Base-by-base conservation (phyloP, 2,797 vertebrate genomes). In the Monodelphis domestica region DNA sequence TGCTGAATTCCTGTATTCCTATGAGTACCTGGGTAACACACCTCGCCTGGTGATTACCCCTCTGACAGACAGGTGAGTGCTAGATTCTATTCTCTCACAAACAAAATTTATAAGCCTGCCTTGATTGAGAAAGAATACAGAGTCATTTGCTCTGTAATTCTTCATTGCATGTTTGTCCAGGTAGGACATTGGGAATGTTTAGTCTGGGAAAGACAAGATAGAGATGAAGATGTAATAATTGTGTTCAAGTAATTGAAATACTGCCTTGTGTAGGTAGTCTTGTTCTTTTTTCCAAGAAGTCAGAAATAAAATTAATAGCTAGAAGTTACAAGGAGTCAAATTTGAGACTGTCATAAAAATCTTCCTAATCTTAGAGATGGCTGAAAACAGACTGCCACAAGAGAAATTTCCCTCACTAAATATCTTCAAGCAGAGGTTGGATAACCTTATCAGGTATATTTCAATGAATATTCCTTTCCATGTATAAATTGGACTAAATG, bases 21-120 rank as follows among this genome's bases (percentile, higher is more conserved):
- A 99, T 0, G 99, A 99, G 96, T 99, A 99, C 96, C 98, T 99
- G 95, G 99, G 99, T 96, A 99, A 99, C 97, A 99, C 99, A 0
- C 99, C 99, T 3, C 99, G 99, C 87, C 98, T 99, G 12, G 99
- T 99, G 94, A 99, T 99, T 98, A 99, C 99, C 12, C 99, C 99
- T 1, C 98, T 99, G 84, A 99, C 99, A 0, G 99, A 99, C 98
- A 99, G 99, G 99, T 99, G 56, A 95, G 96, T 12, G 0, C 38
- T 1, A 1, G 11, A 51, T 5, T 70, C 63, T 78, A 0, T 21
- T 78, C 38, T 45, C 63, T 78, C 63, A 78, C 17, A 78, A 78
- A 24, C n/a, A 78, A 29, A 78, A 78, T 45, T 24, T 78, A 17
- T 78, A 21, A 78, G n/a, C 7, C n/a, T 45, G 2, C 45, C n/a